Conservation (phyloP, 2,888 invertebrate genomes). For the Ectobius pallidus region DNA sequence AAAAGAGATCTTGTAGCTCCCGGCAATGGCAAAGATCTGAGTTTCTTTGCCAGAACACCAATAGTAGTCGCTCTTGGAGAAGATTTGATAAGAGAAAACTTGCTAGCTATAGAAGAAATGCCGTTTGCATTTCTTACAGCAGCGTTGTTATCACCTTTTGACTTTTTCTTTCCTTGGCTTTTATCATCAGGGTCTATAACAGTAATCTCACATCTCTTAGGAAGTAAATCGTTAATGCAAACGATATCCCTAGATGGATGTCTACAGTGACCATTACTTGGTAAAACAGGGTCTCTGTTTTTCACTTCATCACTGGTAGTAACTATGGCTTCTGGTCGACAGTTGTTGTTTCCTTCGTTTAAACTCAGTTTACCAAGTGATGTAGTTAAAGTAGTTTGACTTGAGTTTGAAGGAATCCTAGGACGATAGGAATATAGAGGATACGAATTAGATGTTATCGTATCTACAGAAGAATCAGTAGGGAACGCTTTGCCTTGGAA, state of each 20-base stretch:
- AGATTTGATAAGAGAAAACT: constrained; percentile 12
- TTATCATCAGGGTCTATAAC: not conserved
- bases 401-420: constrained; percentile 50
- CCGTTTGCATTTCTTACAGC: not conserved
- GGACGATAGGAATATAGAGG: constrained; percentile 36
- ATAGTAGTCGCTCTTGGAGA: constrained; percentile 4
- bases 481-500: not conserved
- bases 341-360: constrained; percentile 27
- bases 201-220: not conserved
- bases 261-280: not conserved
- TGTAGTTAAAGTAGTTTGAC: constrained; percentile 51
- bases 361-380: constrained; percentile 48
- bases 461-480: not conserved
- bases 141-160: not conserved
- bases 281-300: not conserved
- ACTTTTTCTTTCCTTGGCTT: not conserved
- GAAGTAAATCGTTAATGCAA: not conserved
- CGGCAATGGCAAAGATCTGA: constrained; percentile 51
- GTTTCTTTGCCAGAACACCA: constrained; percentile 46
- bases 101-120: not conserved
- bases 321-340: not conserved
- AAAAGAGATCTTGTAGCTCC: constrained; percentile 50
- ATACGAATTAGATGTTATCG: not conserved
- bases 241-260: not conserved
- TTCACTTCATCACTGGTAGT: not conserved